Base-by-base conservation (phyloP, 2,113 vertebrate species). In the Heterotilapia buettikoferi region DNA sequence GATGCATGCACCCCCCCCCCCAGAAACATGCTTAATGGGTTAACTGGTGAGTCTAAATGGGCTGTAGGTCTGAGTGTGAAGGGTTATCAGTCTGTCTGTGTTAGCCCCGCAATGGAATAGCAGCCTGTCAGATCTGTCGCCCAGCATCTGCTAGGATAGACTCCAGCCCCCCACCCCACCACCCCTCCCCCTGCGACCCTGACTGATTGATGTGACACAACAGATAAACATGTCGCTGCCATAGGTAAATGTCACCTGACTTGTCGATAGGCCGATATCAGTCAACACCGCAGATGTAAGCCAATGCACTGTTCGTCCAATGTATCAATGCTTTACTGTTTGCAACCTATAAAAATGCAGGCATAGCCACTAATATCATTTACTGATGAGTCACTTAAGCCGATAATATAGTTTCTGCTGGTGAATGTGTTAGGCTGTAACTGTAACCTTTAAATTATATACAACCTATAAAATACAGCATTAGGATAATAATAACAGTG, bases 1-100 rank as follows among this genome's bases (percentile, higher is more conserved):
- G 47, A 52, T 18, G 24, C 24, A 24, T 24, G 24, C 2, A 18
- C 47, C 16, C 47, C 4, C 3, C 6, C 43, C 38, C 4, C 9
- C 45, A 52, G 16, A 78, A 31, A 52, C 45, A 33, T 33, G 45
- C 10, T 12, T 52, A 12, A 33, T 78, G 26, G 73, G 18, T n/a
- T 78, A 78, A 78, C 73, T 52, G 73, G 73, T 52, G 73, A 52
- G 47, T 78, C 73, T 78, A 52, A 78, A 78, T 78, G 45, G 73
- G 45, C 16, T 29, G 73, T 52, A 50, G 73, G 73, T 78, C 24
- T 78, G 1, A 0, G 16, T n/a, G 26, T n/a, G 26, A 78, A 29
- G 7, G 73, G 45, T 78, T 78, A 78, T 78, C 45, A 31, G 73
- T 78, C 45, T 78, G 6, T 78, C 73, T 31, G 11, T 78, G 73